phyloP scores from a whole-genome alignment of 1,140 invertebrate genomes.

The Plutomurus gul region DNA sequence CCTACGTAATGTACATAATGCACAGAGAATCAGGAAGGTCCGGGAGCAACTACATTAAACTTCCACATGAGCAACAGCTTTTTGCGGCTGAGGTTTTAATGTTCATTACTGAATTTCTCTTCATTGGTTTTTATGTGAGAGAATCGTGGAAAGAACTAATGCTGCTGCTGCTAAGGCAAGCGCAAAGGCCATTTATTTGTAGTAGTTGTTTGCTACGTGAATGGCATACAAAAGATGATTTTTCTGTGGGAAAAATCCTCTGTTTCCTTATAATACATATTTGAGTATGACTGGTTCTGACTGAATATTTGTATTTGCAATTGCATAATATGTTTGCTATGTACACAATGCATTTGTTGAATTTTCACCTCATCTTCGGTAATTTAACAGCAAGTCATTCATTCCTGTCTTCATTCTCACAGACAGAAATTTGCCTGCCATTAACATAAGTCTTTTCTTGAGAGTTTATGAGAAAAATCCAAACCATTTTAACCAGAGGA shows the following conservation, averaged over 20 bases:
- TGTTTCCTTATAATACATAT: neutral
- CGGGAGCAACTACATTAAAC: constrained; percentile 19
- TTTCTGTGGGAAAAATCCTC: neutral
- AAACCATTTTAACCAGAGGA: constrained; percentile 2
- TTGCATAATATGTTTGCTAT: no score
- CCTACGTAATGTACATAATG: no score
- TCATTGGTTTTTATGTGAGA: constrained; percentile 14
- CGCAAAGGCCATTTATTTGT: neutral
- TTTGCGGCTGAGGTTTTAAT: neutral
- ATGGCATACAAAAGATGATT: neutral
- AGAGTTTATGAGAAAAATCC: neutral
- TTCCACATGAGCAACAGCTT: neutral
- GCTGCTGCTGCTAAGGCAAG: no score
- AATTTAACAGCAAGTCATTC: neutral
- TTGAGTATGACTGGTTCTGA: neutral
- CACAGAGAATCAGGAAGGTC: neutral
- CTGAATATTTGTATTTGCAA: neutral
- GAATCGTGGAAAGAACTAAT: no score
- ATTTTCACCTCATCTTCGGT: neutral
- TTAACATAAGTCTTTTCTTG: neutral
- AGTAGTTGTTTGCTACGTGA: neutral
- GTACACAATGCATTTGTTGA: no score
- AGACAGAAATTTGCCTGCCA: neutral
- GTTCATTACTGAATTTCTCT: neutral
- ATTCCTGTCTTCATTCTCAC: neutral